Evolutionary conservation across 2,888 invertebrate species (phyloP).

Genomic region (Callosobruchus maculatus): DNA sequence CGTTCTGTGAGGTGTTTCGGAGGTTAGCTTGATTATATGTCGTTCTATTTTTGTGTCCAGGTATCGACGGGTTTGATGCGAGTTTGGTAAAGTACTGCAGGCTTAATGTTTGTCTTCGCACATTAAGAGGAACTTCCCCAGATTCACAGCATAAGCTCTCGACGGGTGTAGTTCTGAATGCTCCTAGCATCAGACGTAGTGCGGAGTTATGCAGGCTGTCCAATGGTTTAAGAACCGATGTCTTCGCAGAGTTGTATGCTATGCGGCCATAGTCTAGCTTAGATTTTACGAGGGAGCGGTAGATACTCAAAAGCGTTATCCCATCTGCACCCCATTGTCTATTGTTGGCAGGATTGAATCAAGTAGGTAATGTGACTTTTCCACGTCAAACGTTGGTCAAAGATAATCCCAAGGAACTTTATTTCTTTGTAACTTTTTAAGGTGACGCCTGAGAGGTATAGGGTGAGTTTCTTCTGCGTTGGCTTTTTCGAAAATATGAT

Average conservation of each 20-base stretch:
- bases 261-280: neutral
- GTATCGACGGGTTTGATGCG: neutral
- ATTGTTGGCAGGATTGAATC: constrained; percentile 1
- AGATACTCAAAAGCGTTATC: neutral
- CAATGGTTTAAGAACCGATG: neutral
- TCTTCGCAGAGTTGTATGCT: neutral
- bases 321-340: constrained; percentile 2
- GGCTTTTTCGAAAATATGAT: neutral
- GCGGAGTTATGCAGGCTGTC: constrained; percentile 2
- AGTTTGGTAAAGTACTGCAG: neutral
- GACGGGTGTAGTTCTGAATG: constrained; percentile 1
- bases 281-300: neutral
- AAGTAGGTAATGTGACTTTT: neutral
- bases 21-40: neutral
- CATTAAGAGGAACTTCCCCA: neutral
- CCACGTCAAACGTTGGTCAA: constrained; percentile 1
- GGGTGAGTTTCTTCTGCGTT: neutral
- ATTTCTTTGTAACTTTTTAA: neutral
- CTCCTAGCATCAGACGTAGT: neutral
- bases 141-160: neutral
- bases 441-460: neutral
- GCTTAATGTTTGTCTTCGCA: neutral
- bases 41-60: neutral
- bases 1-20: neutral
- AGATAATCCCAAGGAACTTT: neutral